Evolutionary conservation across 2,113 vertebrate species (phyloP).

Genomic region (Neolamprologus fasciatus): DNA sequence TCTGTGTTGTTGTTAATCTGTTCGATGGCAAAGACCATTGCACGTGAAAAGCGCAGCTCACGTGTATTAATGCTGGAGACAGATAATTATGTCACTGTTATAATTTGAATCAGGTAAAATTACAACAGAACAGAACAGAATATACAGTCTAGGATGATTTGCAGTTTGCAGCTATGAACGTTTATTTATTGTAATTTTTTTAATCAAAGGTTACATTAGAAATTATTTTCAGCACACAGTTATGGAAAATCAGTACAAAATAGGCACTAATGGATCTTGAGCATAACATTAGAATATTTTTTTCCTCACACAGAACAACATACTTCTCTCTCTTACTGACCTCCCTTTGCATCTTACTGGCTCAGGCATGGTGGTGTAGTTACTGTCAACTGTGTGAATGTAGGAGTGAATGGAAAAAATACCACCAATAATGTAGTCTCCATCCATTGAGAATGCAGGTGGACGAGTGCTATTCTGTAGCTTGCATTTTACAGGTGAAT

Average conservation of each 20-base stretch:
- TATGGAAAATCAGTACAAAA: not conserved
- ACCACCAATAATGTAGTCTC: conserved; percentile 59
- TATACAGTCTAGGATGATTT: not conserved
- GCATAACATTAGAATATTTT: not conserved
- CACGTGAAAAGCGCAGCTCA: not conserved
- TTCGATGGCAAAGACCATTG: not conserved
- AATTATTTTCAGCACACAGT: not conserved
- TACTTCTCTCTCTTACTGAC: conserved; percentile 27
- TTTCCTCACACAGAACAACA: not conserved
- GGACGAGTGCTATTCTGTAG: conserved; percentile 15
- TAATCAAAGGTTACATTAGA: not conserved
- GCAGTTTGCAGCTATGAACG: not conserved
- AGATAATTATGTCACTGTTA: not conserved
- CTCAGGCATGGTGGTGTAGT: conserved; percentile 49
- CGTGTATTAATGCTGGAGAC: not conserved
- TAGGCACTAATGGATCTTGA: not conserved
- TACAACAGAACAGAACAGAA: not conserved
- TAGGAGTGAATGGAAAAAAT: conserved; percentile 56
- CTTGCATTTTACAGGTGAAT: conserved; percentile 22
- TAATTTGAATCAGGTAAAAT: not conserved
- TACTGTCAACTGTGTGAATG: conserved; percentile 2
- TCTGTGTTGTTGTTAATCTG: not conserved
- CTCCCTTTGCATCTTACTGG: not conserved
- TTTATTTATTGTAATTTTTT: not conserved
- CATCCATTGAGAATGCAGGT: conserved; percentile 46